Evolutionary conservation across 92 coral and sea anemone species (phyloP), one percentile per base, ranked within the genome.

Genomic region (Isaurus tuberculatus): DNA sequence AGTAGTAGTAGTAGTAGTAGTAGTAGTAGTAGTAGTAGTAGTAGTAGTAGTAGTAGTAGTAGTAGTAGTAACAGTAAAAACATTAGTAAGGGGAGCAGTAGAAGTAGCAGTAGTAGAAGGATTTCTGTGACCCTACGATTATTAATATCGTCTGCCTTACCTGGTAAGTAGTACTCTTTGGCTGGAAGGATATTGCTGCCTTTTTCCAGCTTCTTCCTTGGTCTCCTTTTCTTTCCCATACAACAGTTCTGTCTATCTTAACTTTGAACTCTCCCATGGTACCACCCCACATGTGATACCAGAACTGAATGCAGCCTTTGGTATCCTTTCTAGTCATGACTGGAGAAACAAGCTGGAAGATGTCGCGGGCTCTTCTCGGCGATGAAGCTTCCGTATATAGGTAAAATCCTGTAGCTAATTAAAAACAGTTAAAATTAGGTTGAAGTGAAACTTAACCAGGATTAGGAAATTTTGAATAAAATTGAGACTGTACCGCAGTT

Each of bases 251-350:
- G 26, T 72, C 20, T 15, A 72, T 60, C 14, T 43, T 72, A 3
- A 72, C 78, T 20, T 14, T 44, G 23, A 72, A 9, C 25, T 29
- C 17, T 5, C 78, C 58, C 58, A 72, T 44, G 0, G 2, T n/a
- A 9, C 60, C 11, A 17, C 78, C 78, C 0, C 19, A 40, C 78
- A 72, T 72, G 34, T 72, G 78, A 26, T 72, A 72, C 78, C 78
- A 72, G 32, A 72, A 72, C 58, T 72, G 78, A 36, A 72, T 72
- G 32, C 78, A 72, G 33, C 60, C 78, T 9, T 23, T 40, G 20
- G 78, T 13, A 11, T 72, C 15, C 2, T 43, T 72, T 72, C 5
- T 8, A 43, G 17, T 11, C 43, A 72, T 19, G 1, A 43, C 6
- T 26, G 78, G 78, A 23, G 78, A 43, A 5, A 42, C 14, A 3